Percentiles rank a stretch among this genome's conserved stretches.
phyloP scores from a whole-genome alignment of 1,140 invertebrate species.

The Drosophila kikkawai region DNA sequence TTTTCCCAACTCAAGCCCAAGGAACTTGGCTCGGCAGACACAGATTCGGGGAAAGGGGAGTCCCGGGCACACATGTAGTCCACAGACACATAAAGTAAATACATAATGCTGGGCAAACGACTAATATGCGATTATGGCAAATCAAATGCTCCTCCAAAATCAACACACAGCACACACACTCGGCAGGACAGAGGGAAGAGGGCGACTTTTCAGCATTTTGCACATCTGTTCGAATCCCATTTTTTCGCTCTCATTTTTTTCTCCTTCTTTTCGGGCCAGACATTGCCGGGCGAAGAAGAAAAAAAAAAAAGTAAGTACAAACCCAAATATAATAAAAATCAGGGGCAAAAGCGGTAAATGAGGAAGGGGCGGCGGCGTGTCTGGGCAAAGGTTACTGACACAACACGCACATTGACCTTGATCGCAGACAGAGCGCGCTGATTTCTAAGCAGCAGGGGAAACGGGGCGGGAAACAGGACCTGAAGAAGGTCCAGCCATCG shows the following conservation, averaged over 20 bases:
- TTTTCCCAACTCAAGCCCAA: conserved; percentile 21
- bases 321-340: conserved; percentile 71
- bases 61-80: conserved; percentile 2
- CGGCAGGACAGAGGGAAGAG: conserved; percentile 3
- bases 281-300: conserved; percentile 42
- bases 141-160: conserved; percentile 71
- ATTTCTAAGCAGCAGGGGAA: conserved; percentile 39
- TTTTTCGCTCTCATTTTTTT: conserved; percentile 35
- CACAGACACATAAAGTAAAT: conserved; percentile 73
- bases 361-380: neutral
- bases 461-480: conserved; percentile 10
- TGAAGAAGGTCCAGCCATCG: neutral
- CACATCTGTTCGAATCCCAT: conserved; percentile 76
- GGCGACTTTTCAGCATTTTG: conserved; percentile 69
- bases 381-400: conserved; percentile 78
- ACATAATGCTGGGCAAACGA: conserved; percentile 73
- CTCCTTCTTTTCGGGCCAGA: conserved; percentile 50
- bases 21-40: conserved; percentile 1
- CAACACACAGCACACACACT: conserved; percentile 41
- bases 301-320: conserved; percentile 62
- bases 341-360: conserved; percentile 20
- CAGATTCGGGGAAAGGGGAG: neutral
- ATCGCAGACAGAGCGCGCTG: conserved; percentile 65
- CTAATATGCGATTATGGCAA: conserved; percentile 81
- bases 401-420: conserved; percentile 82